phyloP scores from a whole-genome alignment of 1,140 invertebrate species.

The Stratiolaelaps scimitus region DNA sequence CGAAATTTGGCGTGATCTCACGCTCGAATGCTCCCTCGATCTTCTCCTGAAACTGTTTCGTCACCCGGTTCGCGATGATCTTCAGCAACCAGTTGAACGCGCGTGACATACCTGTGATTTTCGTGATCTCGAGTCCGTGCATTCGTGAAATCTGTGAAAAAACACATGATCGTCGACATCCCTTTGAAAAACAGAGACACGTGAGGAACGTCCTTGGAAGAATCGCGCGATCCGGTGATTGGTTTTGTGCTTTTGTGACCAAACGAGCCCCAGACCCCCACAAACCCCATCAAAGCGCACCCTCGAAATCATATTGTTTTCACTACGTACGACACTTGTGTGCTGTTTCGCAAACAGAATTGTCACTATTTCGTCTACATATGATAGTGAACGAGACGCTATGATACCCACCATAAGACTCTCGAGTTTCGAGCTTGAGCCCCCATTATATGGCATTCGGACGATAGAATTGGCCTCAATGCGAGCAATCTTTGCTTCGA shows the following conservation, averaged over 20 bases:
- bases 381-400: too few relatives aligned
- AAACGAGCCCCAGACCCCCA: too few relatives aligned
- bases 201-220: too few relatives aligned
- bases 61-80: not conserved
- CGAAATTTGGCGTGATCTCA: not conserved
- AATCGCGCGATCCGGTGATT: too few relatives aligned
- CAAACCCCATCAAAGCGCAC: too few relatives aligned
- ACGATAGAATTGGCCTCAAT: conserved; percentile 1
- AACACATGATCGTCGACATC: too few relatives aligned
- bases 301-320: too few relatives aligned
- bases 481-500: conserved; percentile 1
- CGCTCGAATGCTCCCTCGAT: not conserved
- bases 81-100: conserved; percentile 18
- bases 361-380: too few relatives aligned
- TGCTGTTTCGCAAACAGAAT: too few relatives aligned
- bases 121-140: conserved; percentile 6
- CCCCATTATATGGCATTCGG: not conserved
- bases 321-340: too few relatives aligned
- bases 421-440: not conserved
- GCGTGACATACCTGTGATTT: conserved; percentile 3
- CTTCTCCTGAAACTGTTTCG: conserved; percentile 7
- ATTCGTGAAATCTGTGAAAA: not conserved
- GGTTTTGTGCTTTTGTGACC: too few relatives aligned
- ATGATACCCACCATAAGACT: conserved; percentile 6
- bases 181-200: too few relatives aligned